A percentile compares a stretch with the other conserved stretches of the same genome.
phyloP scores from a whole-genome alignment of 2,888 invertebrate species.

The Biston stratarius region DNA sequence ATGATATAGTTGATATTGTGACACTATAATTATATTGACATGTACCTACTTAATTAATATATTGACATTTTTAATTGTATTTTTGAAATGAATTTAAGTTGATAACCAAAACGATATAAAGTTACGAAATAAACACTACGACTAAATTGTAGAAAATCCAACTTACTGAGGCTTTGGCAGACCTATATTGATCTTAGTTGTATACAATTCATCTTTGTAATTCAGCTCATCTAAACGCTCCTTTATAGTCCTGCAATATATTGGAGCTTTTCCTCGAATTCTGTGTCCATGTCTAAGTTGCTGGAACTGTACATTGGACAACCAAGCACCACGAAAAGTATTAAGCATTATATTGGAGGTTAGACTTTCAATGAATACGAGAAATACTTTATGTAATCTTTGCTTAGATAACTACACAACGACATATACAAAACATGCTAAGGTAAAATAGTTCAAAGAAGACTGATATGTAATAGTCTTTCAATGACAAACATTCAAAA shows the following conservation, averaged over 20 bases:
- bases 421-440: not conserved
- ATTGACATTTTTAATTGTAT: too few relatives aligned
- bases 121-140: too few relatives aligned
- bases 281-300: conserved; percentile 84
- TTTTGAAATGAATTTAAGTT: too few relatives aligned
- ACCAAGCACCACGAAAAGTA: conserved; percentile 57
- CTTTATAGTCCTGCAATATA: conserved; percentile 88
- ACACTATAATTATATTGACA: too few relatives aligned
- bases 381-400: not conserved
- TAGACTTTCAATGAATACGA: conserved; percentile 1
- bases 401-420: not conserved
- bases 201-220: conserved; percentile 76
- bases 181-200: conserved; percentile 75
- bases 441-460: too few relatives aligned
- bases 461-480: too few relatives aligned
- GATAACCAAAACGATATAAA: too few relatives aligned
- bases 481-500: too few relatives aligned
- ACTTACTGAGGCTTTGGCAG: conserved; percentile 71
- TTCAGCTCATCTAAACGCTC: conserved; percentile 89
- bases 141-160: not conserved
- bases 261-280: conserved; percentile 90
- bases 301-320: conserved; percentile 66
- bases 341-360: conserved; percentile 59
- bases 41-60: too few relatives aligned
- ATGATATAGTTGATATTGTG: too few relatives aligned